Base-by-base conservation (phyloP, 2,797 vertebrate genomes). In the Liparis tanakae region DNA sequence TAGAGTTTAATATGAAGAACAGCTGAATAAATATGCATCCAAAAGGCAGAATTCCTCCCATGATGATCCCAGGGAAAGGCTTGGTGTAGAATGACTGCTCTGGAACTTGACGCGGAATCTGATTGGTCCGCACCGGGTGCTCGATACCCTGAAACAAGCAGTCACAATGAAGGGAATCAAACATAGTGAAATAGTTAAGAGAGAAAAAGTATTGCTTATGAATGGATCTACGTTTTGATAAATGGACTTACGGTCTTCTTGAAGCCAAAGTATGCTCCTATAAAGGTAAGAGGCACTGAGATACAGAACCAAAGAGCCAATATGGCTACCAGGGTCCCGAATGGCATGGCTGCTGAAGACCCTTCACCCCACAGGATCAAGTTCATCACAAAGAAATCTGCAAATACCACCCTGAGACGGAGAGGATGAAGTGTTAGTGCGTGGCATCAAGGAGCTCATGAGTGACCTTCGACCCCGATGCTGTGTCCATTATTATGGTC, bases 1-100 rank as follows among this genome's bases (percentile, higher is more conserved):
- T 98, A 79, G 96, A 98, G 86, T 98, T 98, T 53, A 98, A 95
- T 87, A 98, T 98, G 89, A 98, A 98, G 91, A 98, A 98, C 51
- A 98, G 92, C 92, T 98, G 97, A 88, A 98, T 98, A 76, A 98
- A 98, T 86, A 98, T 98, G 79, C 97, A 98, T 13, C 96, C 96
- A 51, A 98, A 98, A 6, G 97, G 97, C 39, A 98, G 91, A 91
- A 98, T 98, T 13, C 97, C 97, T 74, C 97, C 97, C 97, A 98
- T 98, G 85, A 98, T 70, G 58, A 98, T 98, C 10, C 97, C 97
- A 64, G 97, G 97, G 63, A 98, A 88, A 0, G 96, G 95, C 83
- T 96, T 97, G 4, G 97, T 98, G 86, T 98, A 98, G 91, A 98
- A 98, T 0, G 97, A 97, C 66, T 97, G 97, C 67, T 98, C 96